These are phyloP conservation scores for Agriotes lineatus DNA, from an alignment of 2,888 invertebrate species.

Conservation along the genomic window DNA sequence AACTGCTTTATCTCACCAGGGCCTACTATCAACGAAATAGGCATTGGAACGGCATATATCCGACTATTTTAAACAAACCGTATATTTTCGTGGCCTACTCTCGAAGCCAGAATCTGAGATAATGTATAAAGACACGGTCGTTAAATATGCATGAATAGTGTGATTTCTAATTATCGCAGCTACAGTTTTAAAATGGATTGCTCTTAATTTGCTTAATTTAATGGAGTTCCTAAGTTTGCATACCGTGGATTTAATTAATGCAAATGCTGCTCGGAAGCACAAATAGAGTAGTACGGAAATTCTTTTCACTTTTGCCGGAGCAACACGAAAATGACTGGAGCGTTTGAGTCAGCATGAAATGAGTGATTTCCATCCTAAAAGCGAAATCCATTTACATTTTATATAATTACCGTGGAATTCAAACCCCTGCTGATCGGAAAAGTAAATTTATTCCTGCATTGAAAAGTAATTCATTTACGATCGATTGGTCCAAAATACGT, in stretches of 20 bases:
- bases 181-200: too few relatives aligned
- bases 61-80: too few relatives aligned
- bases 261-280: neutral
- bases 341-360: slow-evolving; percentile 38
- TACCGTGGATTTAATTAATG: neutral
- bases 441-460: slow-evolving; percentile 56
- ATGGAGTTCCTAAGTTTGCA: neutral
- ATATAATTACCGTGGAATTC: slow-evolving; percentile 55
- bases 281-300: neutral
- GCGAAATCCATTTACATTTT: slow-evolving; percentile 53
- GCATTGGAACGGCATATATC: too few relatives aligned
- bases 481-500: slow-evolving; percentile 46
- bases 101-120: too few relatives aligned
- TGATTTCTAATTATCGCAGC: too few relatives aligned
- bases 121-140: too few relatives aligned
- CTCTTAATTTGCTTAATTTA: too few relatives aligned
- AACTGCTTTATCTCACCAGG: too few relatives aligned
- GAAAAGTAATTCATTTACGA: slow-evolving; percentile 55
- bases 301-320: slow-evolving; percentile 2
- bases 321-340: slow-evolving; percentile 16
- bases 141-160: too few relatives aligned
- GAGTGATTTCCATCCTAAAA: slow-evolving; percentile 47
- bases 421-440: slow-evolving; percentile 53
- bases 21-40: too few relatives aligned
- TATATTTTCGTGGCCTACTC: too few relatives aligned